Conservation (phyloP, 2,113 vertebrate genomes). For the Ceyx cyanopectus region DNA sequence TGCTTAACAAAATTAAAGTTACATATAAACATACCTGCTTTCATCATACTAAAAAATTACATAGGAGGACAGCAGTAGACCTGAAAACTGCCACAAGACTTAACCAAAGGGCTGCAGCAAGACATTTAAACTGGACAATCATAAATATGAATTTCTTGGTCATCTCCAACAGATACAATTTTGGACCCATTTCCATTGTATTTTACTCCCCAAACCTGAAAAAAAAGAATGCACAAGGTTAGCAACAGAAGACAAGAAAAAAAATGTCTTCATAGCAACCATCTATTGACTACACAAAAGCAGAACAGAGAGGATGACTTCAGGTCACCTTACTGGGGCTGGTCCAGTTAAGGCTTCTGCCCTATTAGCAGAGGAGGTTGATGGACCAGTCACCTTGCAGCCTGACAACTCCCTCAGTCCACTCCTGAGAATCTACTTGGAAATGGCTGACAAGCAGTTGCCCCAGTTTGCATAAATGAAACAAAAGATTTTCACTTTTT, state of each 20-base stretch:
- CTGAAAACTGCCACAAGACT: neutral
- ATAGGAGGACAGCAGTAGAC: neutral
- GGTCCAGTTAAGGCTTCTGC: neutral
- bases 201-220: conserved; percentile 96
- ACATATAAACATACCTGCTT: neutral
- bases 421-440: accelerated
- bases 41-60: neutral
- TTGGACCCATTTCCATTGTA: conserved; percentile 95
- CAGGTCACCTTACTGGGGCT: accelerated
- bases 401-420: neutral
- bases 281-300: neutral
- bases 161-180: conserved; percentile 95
- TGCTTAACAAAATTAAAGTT: neutral
- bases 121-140: conserved; percentile 89
- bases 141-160: conserved; percentile 96
- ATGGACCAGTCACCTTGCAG: neutral
- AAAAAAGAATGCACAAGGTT: neutral
- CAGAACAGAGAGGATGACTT: neutral
- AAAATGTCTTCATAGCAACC: no score
- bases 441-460: neutral
- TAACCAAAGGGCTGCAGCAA: neutral
- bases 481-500: neutral
- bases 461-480: neutral
- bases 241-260: neutral
- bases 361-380: neutral